Percentiles rank a stretch among this genome's conserved stretches.
These are phyloP conservation scores for Melanostoma scalare DNA, from an alignment of 2,888 invertebrate species.

Conservation along the genomic window DNA sequence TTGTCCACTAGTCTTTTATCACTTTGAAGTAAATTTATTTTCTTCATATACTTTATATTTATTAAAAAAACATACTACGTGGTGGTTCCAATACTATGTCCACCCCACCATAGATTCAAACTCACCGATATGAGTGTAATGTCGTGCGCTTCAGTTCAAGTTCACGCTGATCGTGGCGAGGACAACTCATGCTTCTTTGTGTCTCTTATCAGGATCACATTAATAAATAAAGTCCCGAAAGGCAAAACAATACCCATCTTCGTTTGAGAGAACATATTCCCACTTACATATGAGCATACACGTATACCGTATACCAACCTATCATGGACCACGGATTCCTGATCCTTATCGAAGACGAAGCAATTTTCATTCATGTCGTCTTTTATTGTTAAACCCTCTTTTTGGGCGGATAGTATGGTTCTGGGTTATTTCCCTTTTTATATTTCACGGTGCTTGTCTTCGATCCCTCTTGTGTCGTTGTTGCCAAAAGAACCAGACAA, in stretches of 20 bases:
- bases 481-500: constrained; percentile 40
- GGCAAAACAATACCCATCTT: constrained; percentile 69
- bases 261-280: constrained; percentile 13
- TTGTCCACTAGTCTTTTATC: background rate
- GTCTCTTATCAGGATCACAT: constrained; percentile 74
- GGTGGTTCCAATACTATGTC: background rate
- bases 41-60: no score
- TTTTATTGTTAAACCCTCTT: constrained; percentile 49
- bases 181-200: constrained; percentile 70
- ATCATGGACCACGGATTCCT: constrained; percentile 28
- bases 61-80: background rate
- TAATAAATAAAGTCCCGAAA: constrained; percentile 74
- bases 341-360: constrained; percentile 69
- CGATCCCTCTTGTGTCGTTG: constrained; percentile 33
- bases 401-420: constrained; percentile 32
- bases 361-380: constrained; percentile 73
- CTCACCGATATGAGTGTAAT: constrained; percentile 63
- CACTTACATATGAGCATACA: constrained; percentile 15
- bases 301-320: constrained; percentile 37
- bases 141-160: constrained; percentile 73
- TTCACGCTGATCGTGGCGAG: constrained; percentile 74
- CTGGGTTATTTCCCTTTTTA: constrained; percentile 1
- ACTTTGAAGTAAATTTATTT: background rate
- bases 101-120: constrained; percentile 49
- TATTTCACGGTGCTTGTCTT: constrained; percentile 23